A percentile compares a stretch with the other conserved stretches of the same genome.
phyloP scores from a whole-genome alignment of 2,113 vertebrate genomes.

The Megaceryle maxima region DNA sequence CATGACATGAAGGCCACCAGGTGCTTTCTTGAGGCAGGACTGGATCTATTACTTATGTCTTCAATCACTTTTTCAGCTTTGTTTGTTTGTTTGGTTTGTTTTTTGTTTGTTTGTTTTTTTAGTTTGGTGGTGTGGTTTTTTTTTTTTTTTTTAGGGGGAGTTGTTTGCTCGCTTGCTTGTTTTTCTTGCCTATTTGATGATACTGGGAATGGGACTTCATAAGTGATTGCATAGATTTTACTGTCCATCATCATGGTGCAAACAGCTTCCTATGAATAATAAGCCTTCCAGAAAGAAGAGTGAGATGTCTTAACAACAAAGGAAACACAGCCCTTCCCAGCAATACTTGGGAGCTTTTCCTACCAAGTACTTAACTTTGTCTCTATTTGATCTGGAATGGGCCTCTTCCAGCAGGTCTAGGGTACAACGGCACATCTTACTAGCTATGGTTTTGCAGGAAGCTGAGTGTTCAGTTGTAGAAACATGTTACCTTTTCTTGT shows the following conservation, averaged over 20 bases:
- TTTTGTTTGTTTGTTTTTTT: no score
- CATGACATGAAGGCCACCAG: background rate
- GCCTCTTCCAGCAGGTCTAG: background rate
- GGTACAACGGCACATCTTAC: background rate
- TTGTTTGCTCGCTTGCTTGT: background rate
- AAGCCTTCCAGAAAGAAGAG: background rate
- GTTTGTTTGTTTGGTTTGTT: no score
- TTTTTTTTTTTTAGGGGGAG: background rate
- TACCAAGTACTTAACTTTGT: background rate
- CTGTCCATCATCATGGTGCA: background rate
- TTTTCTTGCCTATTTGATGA: background rate
- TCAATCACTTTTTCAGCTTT: background rate
- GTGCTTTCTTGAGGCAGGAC: background rate
- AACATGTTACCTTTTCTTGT: background rate
- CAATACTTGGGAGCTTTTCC: background rate
- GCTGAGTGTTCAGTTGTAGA: background rate
- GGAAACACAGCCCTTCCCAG: background rate
- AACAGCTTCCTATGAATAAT: background rate
- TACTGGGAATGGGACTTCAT: background rate
- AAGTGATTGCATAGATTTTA: background rate
- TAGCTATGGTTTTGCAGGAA: background rate
- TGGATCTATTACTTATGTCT: background rate
- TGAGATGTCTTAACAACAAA: background rate
- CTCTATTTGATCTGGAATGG: background rate
- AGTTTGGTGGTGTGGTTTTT: no score